Base-by-base conservation (phyloP, 2,113 vertebrate genomes). In the Numenius arquata region DNA sequence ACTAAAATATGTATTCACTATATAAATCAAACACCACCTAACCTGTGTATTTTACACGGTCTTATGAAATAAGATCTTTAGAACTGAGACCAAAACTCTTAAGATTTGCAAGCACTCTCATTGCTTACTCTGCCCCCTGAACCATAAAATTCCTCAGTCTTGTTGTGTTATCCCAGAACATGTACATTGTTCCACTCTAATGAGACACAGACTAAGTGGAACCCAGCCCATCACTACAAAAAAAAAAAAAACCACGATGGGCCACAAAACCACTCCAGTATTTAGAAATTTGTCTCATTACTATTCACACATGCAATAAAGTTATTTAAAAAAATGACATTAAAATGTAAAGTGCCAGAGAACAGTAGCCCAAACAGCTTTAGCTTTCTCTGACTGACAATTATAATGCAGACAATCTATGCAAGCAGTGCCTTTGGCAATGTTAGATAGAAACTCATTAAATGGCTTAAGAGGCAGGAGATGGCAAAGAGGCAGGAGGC, bases 281-380 rank as follows among this genome's bases (percentile, higher is more conserved):
- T 53, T 93, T 40, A 70, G 56, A 47, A 73, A 53, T 68, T 93
- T 89, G 26, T 50, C 63, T 89, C 65, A 55, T 90, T 72, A 16
- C 34, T 36, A 62, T 63, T 89, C 43, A 75, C 0, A 0, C 55
- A 71, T 65, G 21, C 14, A 10, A 86, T 43, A 94, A 83, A 91
- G 43, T 29, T 27, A 58, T 58, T 58, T 82, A 48, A 53, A 88
- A 89, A 87, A 80, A 56, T 48, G 27, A 89, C 90, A 96, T 93
- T 88, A 76, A 96, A 94, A 94, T 5, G 0, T 72, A 40, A 96
- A 93, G 73, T 43, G 58, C 61, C 81, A 91, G 70, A 70, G 71
- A 94, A 85, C 30, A 85, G 78, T 73, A 77, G 79, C 34, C 66
- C 76, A 94, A 83, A 74, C 25, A 65, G 55, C 14, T 85, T 87